Evolutionary conservation across 2,113 vertebrate species (phyloP), one percentile per base, ranked within the genome.

Genomic region (Tupaia tana): DNA sequence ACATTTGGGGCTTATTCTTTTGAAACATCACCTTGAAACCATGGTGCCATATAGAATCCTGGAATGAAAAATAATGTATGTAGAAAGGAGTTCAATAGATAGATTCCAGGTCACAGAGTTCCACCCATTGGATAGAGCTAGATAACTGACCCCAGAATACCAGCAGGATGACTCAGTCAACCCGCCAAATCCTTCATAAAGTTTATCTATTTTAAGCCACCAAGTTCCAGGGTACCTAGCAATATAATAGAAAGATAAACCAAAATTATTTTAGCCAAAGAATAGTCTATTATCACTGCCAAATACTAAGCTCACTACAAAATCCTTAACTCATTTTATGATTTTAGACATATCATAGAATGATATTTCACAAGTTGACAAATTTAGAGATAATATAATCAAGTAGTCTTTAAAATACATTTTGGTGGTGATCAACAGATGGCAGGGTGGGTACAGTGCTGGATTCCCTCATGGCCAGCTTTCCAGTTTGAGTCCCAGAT

Each of bases 301-400:
- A 80, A 82, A 80, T 19, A 59, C 3, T 31, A 67, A 0, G 13
- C 11, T 90, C 24, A 6, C 25, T 77, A 52, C 9, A 75, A 70
- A 34, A 59, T 81, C 63, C 77, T 71, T 75, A n/a, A 80, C 22
- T 89, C 13, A 43, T 70, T 81, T 89, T 29, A 74, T 79, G 31
- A 73, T 67, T 93, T 82, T 81, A 82, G 61, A n/a, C 19, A 75
- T 81, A 73, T 52, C 29, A 85, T 15, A 89, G 54, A 86, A 81
- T 93, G 20, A 86, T 54, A 61, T 66, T 78, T 94, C 29, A 87
- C 59, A 64, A 79, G 25, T 63, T 89, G 25, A 34, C 20, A 90
- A 25, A 18, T 71, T 74, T 59, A 58, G 14, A 34, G 67, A 25
- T 16, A 78, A 61, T 58, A 22, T 29, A 67, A 86, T 73, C 63